phyloP scores from a whole-genome alignment of 2,888 invertebrate genomes.

The Druceiella hillmani region DNA sequence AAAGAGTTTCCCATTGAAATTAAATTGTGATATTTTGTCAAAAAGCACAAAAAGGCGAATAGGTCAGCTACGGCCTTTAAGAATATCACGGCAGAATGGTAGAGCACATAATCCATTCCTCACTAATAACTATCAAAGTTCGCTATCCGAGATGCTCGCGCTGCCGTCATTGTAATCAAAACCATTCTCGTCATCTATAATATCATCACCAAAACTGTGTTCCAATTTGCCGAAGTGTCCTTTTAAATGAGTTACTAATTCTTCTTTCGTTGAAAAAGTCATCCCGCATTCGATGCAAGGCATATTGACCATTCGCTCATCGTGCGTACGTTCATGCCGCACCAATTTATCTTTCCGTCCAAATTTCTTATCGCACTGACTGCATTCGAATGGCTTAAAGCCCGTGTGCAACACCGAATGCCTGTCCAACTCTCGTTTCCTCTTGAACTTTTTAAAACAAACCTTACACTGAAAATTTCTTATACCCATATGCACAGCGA shows the following conservation, averaged over 20 bases:
- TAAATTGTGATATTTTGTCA: too few relatives aligned
- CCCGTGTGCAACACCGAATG: conserved; percentile 64
- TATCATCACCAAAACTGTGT: too few relatives aligned
- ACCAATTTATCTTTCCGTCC: conserved; percentile 64
- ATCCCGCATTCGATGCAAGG: conserved; percentile 59
- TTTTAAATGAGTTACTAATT: conserved; percentile 54
- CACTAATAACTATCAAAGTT: too few relatives aligned
- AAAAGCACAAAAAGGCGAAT: too few relatives aligned
- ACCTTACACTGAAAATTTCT: conserved; percentile 59
- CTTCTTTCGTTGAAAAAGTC: conserved; percentile 54
- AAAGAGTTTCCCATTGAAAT: too few relatives aligned
- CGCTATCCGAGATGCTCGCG: too few relatives aligned
- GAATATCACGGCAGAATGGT: too few relatives aligned
- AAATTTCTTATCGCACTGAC: conserved; percentile 61
- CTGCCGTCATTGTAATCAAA: too few relatives aligned
- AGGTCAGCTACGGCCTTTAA: too few relatives aligned
- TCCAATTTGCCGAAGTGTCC: conserved; percentile 54
- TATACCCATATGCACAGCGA: conserved; percentile 47
- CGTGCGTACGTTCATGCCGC: conserved; percentile 62
- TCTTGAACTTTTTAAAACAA: conserved; percentile 61
- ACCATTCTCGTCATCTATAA: too few relatives aligned
- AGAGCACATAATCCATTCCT: too few relatives aligned
- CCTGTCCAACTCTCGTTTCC: conserved; percentile 65
- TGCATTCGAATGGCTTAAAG: conserved; percentile 62
- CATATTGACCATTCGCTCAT: conserved; percentile 53